Base-by-base conservation (phyloP, 2,888 invertebrate species). In the Arge pagana region DNA sequence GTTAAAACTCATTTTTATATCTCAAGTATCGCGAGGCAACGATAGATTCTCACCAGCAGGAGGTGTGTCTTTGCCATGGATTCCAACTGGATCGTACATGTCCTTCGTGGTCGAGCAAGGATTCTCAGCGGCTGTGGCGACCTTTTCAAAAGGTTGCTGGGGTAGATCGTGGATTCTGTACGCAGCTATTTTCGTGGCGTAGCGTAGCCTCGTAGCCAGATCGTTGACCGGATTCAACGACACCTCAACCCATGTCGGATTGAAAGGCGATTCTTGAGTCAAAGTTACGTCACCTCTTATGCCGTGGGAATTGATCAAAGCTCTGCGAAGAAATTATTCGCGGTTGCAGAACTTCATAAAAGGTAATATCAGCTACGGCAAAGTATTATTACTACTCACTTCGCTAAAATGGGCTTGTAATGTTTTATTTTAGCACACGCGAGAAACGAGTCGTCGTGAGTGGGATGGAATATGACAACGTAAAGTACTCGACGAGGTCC, bases 381-480 rank as follows among this genome's bases (percentile, higher is more conserved):
- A 30, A 31, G 11, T n/a, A n/a, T n/a, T n/a, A n/a, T n/a, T 33
- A 13, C 33, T 41, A 79, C 84, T 83, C 76, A 91, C 91, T 88
- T 90, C 45, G 86, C 82, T 54, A 82, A 80, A 63, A 85, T 80
- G 0, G 88, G 82, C 59, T 82, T 82, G 45, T 85, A 82, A 45
- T 84, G 81, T 60, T 86, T 81, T 57, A 96, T 85, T 75, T 89
- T 89, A 1, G 93, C 90, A 72, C 95, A 96, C 0, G 89, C 88
- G 63, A 93, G 74, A 69, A 89, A 90, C 52, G 86, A 86, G 60
- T 91, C 89, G 1, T 83, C 77, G 67, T 90, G 88, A 45, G 84
- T 83, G 54, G 85, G 83, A 66, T 93, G 93, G 70, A 87, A 91
- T 15, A 94, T 78, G 30, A 93, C 92, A 43, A 94, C 80, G 72